Base-by-base conservation (phyloP, 2,113 vertebrate species). In the Pseudorasbora parva region DNA sequence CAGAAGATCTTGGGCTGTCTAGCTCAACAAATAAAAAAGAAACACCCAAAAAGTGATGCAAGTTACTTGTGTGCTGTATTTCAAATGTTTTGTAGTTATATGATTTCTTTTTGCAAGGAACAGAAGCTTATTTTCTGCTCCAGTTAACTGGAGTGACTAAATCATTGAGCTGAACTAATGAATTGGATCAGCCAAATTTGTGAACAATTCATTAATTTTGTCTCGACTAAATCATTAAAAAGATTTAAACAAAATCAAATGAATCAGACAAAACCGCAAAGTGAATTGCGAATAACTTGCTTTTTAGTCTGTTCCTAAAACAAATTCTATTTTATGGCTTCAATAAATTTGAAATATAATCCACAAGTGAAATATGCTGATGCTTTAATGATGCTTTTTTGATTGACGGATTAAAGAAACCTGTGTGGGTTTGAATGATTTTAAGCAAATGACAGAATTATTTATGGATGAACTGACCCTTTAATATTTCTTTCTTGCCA, bases 401-500 rank as follows among this genome's bases (percentile, higher is more conserved):
- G 15, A 19, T 15, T 10, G 17, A 21, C 4, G 17, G 33, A 66
- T 19, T 8, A 37, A 66, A 19, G 17, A 41, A n/a, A 69, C 19
- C 5, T 19, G 2, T 69, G 12, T 0, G 0, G 9, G 37, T 12
- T 59, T 59, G 21, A 23, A 23, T 3, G 4, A 59, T 23, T 69
- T 69, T 60, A 37, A 19, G 8, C 23, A 45, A 78, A 77, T 77
- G 19, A 41, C 25, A 19, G 12, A 41, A 6, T 41, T 23, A 43
- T 45, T 25, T 45, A 17, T 2, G 8, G 37, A 43, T 78, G 7
- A 45, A 25, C 56, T 62, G 10, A 10, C 41, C 4, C 56, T 78
- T 78, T 78, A 81, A 82, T 79, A 33, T 41, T 81, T 62, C 30
- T 83, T 84, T 41, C 83, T 75, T 81, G 41, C 73, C 54, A 45